Conservation (phyloP, 2,113 vertebrate genomes). For the Etheostoma spectabile region DNA sequence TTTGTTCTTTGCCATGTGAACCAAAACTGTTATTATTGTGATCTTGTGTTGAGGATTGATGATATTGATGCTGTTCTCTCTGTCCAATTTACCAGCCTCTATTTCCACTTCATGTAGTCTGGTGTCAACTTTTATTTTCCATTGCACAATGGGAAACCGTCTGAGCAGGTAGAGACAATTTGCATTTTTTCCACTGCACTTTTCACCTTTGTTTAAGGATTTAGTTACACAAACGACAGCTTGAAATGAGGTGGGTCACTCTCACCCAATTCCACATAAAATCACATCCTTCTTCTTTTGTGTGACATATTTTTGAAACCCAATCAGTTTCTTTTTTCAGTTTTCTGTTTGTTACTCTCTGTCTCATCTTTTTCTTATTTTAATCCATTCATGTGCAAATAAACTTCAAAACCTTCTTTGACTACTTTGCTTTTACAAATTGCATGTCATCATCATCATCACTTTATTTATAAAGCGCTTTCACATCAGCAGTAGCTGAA, state of each 20-base stretch:
- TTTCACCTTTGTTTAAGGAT: background rate
- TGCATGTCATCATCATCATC: no score
- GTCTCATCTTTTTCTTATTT: background rate
- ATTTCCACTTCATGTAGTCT: conserved; percentile 1
- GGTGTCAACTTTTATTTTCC: background rate
- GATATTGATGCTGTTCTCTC: background rate
- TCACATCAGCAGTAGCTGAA: no score
- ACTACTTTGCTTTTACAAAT: background rate
- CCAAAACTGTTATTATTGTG: background rate
- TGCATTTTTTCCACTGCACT: no score
- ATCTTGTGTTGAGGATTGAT: background rate
- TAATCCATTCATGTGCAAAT: conserved; percentile 22
- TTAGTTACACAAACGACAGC: background rate
- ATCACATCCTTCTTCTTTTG: background rate
- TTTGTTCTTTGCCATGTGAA: conserved; percentile 21
- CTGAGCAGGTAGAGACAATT: background rate
- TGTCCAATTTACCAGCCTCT: background rate
- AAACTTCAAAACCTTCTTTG: background rate
- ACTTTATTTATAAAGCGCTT: no score
- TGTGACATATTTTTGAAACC: background rate
- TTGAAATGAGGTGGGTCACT: background rate
- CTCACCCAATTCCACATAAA: background rate
- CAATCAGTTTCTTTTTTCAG: background rate
- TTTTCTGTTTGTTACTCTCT: background rate
- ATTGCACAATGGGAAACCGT: background rate